Conservation (phyloP, 92 coral and sea anemone genomes). For the Umimayanthus kanabou region DNA sequence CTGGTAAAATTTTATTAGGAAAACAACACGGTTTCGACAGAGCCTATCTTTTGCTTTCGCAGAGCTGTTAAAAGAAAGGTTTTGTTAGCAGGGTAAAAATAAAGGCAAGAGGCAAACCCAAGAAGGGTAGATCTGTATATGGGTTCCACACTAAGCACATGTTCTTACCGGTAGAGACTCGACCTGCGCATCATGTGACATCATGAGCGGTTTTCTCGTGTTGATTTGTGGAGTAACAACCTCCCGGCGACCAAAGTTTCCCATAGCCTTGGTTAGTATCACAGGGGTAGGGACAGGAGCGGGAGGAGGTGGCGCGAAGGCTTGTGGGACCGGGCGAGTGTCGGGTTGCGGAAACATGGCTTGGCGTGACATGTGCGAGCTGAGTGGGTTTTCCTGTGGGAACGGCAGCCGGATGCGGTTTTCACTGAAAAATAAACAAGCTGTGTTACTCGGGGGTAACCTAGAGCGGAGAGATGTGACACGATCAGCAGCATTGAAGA, state of each 20-base stretch:
- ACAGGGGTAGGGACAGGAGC: conserved; percentile 74
- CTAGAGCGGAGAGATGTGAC: too few species aligned
- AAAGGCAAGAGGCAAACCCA: background rate
- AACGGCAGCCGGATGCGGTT: conserved; percentile 76
- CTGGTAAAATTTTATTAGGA: too few species aligned
- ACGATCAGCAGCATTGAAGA: too few species aligned
- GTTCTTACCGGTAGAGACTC: conserved; percentile 63
- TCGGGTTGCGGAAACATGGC: conserved; percentile 92
- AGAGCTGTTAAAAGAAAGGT: too few species aligned
- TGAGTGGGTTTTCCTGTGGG: conserved; percentile 93
- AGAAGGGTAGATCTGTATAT: background rate
- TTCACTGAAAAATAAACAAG: conserved; percentile 53
- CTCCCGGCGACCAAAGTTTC: conserved; percentile 96
- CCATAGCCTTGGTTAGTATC: conserved; percentile 94
- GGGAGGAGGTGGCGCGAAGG: conserved; percentile 38
- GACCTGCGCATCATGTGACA: conserved; percentile 45
- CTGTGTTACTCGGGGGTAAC: too few species aligned
- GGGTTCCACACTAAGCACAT: background rate
- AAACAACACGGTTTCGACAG: too few species aligned
- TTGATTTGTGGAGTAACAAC: conserved; percentile 56
- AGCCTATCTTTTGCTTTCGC: too few species aligned
- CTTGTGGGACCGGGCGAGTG: conserved; percentile 47
- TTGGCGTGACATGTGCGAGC: conserved; percentile 96
- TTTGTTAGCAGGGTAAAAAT: too few species aligned
- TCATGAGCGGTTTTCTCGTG: conserved; percentile 40